phyloP scores from a whole-genome alignment of 2,888 invertebrate species.

The Eumacrocentrus americanus region DNA sequence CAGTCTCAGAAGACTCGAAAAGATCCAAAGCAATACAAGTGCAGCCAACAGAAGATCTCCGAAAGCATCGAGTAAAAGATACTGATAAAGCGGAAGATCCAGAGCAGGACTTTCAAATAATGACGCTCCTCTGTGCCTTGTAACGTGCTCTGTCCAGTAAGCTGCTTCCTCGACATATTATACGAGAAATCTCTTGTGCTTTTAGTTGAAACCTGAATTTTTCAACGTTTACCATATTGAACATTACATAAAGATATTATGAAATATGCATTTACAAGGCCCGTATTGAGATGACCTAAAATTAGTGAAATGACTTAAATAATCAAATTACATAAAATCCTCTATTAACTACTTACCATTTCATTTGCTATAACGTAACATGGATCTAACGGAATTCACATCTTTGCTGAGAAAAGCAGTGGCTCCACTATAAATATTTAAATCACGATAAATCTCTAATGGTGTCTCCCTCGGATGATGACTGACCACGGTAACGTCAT shows the following conservation, averaged over 20 bases:
- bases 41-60: slow-evolving; percentile 9
- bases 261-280: too few relatives aligned
- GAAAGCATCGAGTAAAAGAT: slow-evolving; percentile 40
- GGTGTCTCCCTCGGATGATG: not conserved
- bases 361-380: not conserved
- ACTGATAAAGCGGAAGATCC: slow-evolving; percentile 62
- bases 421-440: not conserved
- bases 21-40: slow-evolving; percentile 15
- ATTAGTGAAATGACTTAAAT: too few relatives aligned
- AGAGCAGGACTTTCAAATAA: slow-evolving; percentile 33
- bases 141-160: slow-evolving; percentile 68
- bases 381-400: not conserved
- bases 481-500: not conserved
- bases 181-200: slow-evolving; percentile 62
- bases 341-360: slow-evolving; percentile 36
- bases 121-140: slow-evolving; percentile 61
- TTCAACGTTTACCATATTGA: too few relatives aligned
- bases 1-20: slow-evolving; percentile 13
- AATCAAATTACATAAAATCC: too few relatives aligned
- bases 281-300: too few relatives aligned
- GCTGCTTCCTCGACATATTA: slow-evolving; percentile 68
- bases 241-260: too few relatives aligned
- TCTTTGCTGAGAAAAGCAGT: not conserved
- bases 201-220: slow-evolving; percentile 67
- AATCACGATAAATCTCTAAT: not conserved